Evolutionary conservation across 2,113 vertebrate species (phyloP).

Genomic region (Hepsetus odoe): DNA sequence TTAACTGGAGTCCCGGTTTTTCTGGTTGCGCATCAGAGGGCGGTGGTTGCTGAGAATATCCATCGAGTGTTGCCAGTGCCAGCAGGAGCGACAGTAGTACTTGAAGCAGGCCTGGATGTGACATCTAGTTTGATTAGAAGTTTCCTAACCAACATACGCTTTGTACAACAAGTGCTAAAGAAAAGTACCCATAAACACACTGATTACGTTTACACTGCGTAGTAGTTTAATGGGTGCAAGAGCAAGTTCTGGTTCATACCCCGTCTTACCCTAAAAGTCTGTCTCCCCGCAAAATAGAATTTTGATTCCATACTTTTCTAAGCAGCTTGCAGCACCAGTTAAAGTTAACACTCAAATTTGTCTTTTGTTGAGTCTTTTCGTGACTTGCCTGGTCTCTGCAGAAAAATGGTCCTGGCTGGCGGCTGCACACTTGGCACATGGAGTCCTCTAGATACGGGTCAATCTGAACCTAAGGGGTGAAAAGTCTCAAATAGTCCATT

Average conservation of each 20-base stretch:
- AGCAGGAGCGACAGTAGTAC: conserved; percentile 97
- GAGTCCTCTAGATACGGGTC: conserved; percentile 97
- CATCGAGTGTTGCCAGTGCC: conserved; percentile 98
- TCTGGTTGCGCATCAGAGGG: conserved; percentile 98
- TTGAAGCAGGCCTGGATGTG: conserved; percentile 91
- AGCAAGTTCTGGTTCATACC: too few species aligned
- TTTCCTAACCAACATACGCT: too few species aligned
- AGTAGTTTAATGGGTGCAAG: too few species aligned
- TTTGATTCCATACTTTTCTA: too few species aligned
- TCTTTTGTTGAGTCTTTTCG: background rate
- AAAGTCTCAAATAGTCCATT: background rate
- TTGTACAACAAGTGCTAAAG: too few species aligned
- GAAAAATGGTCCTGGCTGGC: conserved; percentile 95
- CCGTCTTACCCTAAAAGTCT: too few species aligned
- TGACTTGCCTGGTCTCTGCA: conserved; percentile 91
- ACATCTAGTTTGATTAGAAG: background rate
- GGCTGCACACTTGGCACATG: conserved; percentile 92
- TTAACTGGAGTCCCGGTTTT: conserved; percentile 93
- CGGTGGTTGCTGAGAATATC: conserved; percentile 95
- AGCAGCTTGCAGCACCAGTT: too few species aligned
- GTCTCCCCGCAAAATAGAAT: too few species aligned
- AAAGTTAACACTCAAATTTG: too few species aligned
- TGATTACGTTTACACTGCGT: too few species aligned
- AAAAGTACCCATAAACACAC: too few species aligned
- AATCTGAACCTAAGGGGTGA: conserved; percentile 88